Evolutionary conservation across 2,113 vertebrate genomes (phyloP), one percentile per base, ranked within the genome.

Genomic region (Fregetta grallaria): DNA sequence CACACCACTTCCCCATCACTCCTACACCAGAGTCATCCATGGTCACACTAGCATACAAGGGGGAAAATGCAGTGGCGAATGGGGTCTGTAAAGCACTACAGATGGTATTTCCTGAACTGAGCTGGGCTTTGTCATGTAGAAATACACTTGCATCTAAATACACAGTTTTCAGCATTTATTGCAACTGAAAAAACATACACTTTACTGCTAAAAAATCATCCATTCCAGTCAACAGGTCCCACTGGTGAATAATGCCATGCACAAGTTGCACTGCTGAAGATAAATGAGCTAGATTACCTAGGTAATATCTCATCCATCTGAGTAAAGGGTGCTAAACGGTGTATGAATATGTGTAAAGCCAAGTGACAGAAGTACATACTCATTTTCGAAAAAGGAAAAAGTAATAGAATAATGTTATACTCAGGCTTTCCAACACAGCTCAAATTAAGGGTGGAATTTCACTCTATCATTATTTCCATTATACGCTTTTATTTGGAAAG

Each of bases 401-500:
- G 55, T 80, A 92, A 90, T 75, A 80, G 63, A 86, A 90, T 86
- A 81, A 88, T 90, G 67, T 61, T 83, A 86, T 50, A 86, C 6
- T 9, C 71, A 52, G 36, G n/a, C 38, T 90, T 81, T 67, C 70
- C 52, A 93, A 47, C 30, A 25, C 29, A 80, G 78, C 50, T 90
- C 47, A 86, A 86, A 93, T 94, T 86, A 95, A 93, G 59, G 59
- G 50, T 63, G 45, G 93, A 83, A 88, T 96, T 94, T 92, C 50
- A 88, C 27, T 83, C 67, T 95, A 73, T 50, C 79, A 94, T 92
- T 88, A 93, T 76, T 94, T 88, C 79, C 63, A 71, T 92, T 86
- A 88, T 44, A 50, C 0, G 5, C 20, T 79, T 94, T 65, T 90
- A 83, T 93, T 86, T 73, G 18, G 67, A 76, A 88, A 47, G 45